Evolutionary conservation across 2,113 vertebrate species (phyloP).

Genomic region (Plectropomus leopardus): DNA sequence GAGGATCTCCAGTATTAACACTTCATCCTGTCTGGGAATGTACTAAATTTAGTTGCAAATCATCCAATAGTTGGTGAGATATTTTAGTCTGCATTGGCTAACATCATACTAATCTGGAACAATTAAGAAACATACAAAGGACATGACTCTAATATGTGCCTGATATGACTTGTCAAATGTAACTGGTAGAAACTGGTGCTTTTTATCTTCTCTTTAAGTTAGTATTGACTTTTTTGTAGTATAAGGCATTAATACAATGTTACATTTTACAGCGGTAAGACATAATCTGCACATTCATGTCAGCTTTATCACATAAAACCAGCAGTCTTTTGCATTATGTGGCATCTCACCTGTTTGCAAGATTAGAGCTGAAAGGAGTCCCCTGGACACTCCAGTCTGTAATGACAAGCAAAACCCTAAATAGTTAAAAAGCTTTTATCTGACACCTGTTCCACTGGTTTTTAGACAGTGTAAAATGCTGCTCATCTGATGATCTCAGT

Average conservation of each 20-base stretch:
- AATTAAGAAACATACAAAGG: neutral
- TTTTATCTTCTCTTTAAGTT: neutral
- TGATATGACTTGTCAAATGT: neutral
- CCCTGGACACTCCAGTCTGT: constrained; percentile 23
- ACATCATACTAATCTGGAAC: neutral
- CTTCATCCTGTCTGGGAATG: neutral
- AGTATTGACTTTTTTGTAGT: neutral
- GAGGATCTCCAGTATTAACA: too few species aligned
- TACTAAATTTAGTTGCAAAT: neutral
- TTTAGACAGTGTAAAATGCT: neutral
- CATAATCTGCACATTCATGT: neutral
- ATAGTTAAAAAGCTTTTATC: neutral
- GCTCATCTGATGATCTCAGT: neutral
- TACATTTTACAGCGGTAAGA: neutral
- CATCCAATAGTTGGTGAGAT: too few species aligned
- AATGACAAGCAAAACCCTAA: constrained; percentile 17
- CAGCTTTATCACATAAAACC: neutral
- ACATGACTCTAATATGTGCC: neutral
- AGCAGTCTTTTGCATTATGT: neutral
- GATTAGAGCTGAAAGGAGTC: neutral
- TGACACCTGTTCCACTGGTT: neutral
- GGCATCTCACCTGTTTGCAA: constrained; percentile 47
- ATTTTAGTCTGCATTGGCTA: neutral
- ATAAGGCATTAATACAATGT: neutral
- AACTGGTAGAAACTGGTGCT: neutral